Evolutionary conservation across 2,888 invertebrate genomes (phyloP).

Genomic region (Ophraella communa): DNA sequence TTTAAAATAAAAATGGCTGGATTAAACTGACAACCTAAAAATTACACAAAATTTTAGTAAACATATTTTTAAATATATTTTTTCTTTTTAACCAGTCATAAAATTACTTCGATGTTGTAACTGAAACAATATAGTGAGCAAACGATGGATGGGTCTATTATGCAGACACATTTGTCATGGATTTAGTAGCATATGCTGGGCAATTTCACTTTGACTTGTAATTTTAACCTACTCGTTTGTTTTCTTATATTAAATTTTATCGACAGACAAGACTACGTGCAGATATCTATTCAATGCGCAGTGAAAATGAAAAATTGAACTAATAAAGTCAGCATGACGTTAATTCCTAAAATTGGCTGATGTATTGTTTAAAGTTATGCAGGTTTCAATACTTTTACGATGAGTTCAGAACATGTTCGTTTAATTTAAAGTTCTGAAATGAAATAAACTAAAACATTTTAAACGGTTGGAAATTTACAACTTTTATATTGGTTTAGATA

Average conservation of each 20-base stretch:
- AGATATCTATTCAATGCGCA: constrained; percentile 25
- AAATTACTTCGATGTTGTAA: constrained; percentile 35
- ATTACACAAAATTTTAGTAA: too few species aligned
- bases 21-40: too few species aligned
- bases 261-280: constrained; percentile 28
- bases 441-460: too few species aligned
- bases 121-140: not conserved
- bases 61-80: not conserved
- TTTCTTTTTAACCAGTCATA: not conserved
- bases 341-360: not conserved
- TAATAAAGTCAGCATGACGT: too few species aligned
- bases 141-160: constrained; percentile 38
- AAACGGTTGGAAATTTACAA: too few species aligned
- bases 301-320: not conserved
- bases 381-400: not conserved
- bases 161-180: constrained; percentile 37
- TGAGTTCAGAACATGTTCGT: too few species aligned
- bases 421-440: too few species aligned
- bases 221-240: constrained; percentile 38
- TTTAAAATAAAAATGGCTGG: too few species aligned
- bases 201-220: constrained; percentile 37
- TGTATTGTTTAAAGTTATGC: not conserved
- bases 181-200: constrained; percentile 31
- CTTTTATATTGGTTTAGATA: too few species aligned
- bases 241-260: constrained; percentile 37